A percentile compares a stretch with the other conserved stretches of the same genome.
phyloP scores from a whole-genome alignment of 2,888 invertebrate species.

The Onchidella celtica region DNA sequence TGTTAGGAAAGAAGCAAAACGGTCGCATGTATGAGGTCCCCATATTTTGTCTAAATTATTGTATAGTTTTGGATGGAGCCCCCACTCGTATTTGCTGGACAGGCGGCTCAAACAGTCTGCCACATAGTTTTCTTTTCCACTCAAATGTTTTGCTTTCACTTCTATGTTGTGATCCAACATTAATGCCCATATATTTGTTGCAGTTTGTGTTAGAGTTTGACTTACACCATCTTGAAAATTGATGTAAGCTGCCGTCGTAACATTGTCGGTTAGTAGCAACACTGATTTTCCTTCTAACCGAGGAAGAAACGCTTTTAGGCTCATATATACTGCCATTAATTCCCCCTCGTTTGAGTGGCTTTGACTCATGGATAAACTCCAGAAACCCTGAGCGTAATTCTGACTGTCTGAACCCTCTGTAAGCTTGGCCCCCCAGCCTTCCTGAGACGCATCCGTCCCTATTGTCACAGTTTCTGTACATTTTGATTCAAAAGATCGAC shows the following conservation, averaged over 20 bases:
- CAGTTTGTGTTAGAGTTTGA: neutral
- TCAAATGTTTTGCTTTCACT: neutral
- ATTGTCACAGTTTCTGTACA: neutral
- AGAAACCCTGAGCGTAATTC: constrained; percentile 26
- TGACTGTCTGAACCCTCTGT: neutral
- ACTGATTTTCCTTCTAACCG: constrained; percentile 3
- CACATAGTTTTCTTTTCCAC: neutral
- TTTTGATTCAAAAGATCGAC: neutral
- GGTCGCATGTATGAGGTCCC: constrained; percentile 36
- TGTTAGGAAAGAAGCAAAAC: constrained; percentile 7
- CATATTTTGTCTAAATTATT: constrained; percentile 10
- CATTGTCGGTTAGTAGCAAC: neutral
- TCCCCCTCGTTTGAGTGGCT: constrained; percentile 14
- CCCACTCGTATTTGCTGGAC: constrained; percentile 3
- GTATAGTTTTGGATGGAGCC: neutral
- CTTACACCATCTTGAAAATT: constrained; percentile 14
- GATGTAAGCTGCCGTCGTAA: constrained; percentile 17
- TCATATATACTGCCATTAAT: constrained; percentile 14
- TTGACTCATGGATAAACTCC: neutral
- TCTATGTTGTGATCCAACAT: neutral
- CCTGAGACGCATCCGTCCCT: neutral
- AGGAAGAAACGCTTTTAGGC: neutral
- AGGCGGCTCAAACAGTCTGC: constrained; percentile 3
- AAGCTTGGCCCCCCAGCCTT: neutral
- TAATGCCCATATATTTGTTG: constrained; percentile 13